These are phyloP conservation scores for Campoplex capitator DNA, from an alignment of 2,888 invertebrate genomes.

Conservation along the genomic window DNA sequence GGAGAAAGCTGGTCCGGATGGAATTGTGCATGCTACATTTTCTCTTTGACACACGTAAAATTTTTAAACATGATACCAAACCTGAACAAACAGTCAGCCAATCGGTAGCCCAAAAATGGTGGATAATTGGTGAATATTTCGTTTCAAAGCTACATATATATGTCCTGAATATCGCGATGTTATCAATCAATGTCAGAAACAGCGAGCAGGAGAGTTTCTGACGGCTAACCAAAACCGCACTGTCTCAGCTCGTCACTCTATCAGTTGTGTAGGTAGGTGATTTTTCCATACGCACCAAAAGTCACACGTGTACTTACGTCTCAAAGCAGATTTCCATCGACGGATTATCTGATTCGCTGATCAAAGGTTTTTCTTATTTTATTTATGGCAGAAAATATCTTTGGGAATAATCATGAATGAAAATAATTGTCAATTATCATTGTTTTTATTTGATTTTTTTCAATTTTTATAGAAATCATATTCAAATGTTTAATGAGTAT, in stretches of 20 bases:
- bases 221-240: slow-evolving; percentile 46
- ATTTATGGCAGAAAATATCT: not conserved
- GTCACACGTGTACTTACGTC: slow-evolving; percentile 31
- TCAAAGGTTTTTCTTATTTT: not conserved
- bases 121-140: slow-evolving; percentile 71
- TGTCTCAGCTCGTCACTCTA: slow-evolving; percentile 42
- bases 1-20: slow-evolving; percentile 32
- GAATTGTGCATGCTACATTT: slow-evolving; percentile 21
- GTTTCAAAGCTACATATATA: slow-evolving; percentile 45
- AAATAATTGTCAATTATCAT: not conserved
- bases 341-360: not conserved
- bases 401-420: no score
- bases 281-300: slow-evolving; percentile 34
- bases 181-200: slow-evolving; percentile 78
- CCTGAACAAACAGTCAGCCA: slow-evolving; percentile 42
- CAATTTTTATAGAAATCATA: not conserved
- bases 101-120: slow-evolving; percentile 65
- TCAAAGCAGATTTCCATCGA: not conserved
- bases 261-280: slow-evolving; percentile 27
- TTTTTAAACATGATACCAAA: slow-evolving; percentile 31
- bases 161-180: slow-evolving; percentile 50
- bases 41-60: slow-evolving; percentile 39
- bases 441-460: not conserved
- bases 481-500: not conserved
- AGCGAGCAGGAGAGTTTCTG: slow-evolving; percentile 65